Conservation (phyloP, 1,140 invertebrate species). For the Streblospio benedicti region DNA sequence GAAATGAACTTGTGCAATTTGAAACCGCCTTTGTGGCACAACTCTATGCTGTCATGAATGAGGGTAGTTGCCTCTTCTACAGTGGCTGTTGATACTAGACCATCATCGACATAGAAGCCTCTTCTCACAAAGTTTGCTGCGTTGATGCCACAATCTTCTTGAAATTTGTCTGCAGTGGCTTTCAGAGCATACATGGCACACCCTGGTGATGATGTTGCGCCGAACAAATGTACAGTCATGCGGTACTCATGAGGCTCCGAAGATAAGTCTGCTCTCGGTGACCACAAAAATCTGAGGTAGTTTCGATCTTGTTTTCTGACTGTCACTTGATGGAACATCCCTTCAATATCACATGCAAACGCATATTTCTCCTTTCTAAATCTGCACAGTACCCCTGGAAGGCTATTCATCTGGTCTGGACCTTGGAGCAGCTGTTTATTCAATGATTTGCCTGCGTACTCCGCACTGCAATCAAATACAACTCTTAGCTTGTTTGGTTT, state of each 20-base stretch:
- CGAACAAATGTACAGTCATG: constrained; percentile 15
- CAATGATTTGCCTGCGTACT: constrained; percentile 16
- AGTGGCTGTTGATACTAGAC: neutral
- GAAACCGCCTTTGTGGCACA: neutral
- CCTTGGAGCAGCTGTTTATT: constrained; percentile 20
- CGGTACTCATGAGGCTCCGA: too few relatives aligned
- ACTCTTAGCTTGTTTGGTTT: constrained; percentile 20
- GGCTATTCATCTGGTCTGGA: constrained; percentile 18
- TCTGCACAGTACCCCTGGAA: constrained; percentile 17
- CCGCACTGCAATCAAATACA: constrained; percentile 20
- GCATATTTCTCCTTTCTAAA: constrained; percentile 11
- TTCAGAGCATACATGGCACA: constrained; percentile 17
- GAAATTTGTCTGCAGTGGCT: too few relatives aligned
- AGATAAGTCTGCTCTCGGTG: too few relatives aligned
- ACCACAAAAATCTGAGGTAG: too few relatives aligned
- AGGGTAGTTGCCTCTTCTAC: neutral
- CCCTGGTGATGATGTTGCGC: constrained; percentile 17
- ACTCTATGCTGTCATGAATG: neutral
- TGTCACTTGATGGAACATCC: constrained; percentile 25
- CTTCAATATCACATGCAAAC: constrained; percentile 19
- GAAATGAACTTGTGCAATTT: neutral
- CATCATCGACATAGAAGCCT: constrained; percentile 9
- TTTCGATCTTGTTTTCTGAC: too few relatives aligned
- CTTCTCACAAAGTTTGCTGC: neutral
- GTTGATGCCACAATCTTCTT: neutral